Base-by-base conservation (phyloP, 1,140 invertebrate species). In the Lysiphlebus fabarum region DNA sequence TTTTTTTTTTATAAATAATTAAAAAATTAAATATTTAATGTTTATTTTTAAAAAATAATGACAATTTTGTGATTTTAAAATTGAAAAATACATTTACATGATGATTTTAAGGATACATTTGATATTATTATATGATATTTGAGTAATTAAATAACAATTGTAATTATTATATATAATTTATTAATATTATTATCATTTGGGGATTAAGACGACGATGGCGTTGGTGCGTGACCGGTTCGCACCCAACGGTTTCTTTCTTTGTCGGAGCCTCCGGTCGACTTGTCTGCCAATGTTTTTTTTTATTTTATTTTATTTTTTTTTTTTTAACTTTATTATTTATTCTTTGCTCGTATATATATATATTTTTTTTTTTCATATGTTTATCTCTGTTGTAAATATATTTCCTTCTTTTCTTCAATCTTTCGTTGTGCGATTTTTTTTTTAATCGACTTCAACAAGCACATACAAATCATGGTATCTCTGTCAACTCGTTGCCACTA, bases 201-300 rank as follows among this genome's bases (percentile, higher is more conserved):
- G 44, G 44, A 17, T 7, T 42, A 40, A 43, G 34, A 33, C 40
- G 56, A 36, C 56, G 37, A 49, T 44, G 56, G 50, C 56, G 44
- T 62, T 58, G 49, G 56, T 58, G 56, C 61, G 53, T 62, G 61
- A 62, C 61, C 56, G 56, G 56, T 58, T 62, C 51, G 54, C 49
- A 56, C 37, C 44, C 58, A 63, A 59, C 58, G 62, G 58, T 63
- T 17, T 63, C 56, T 51, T 63, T 51, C 61, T 63, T 63, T 63
- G 61, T 63, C 61, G 61, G 61, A 63, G 49, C 48, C 48, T 59
- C 58, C 57, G 48, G 49, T 56, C 49, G 48, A 58, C 47, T 17
- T 56, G 26, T 49, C 47, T 38, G 17, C 17, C 17, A 17, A 17
- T 17, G 17, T 9, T 48, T 17, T 45, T 26, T 56, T 14, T 34